Base-by-base conservation (phyloP, 2,888 invertebrate species). In the Nomada fucata region DNA sequence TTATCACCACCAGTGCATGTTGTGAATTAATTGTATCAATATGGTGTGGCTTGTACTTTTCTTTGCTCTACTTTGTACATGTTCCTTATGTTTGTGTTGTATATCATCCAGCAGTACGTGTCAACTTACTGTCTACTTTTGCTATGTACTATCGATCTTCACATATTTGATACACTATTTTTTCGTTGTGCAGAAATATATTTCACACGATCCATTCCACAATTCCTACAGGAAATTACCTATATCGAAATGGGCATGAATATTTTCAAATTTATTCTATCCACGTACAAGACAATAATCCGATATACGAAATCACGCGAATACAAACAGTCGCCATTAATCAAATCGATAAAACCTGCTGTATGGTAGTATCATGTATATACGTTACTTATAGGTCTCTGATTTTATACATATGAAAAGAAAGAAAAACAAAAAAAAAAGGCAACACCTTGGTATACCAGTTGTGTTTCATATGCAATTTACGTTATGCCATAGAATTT, bases 111-210 rank as follows among this genome's bases (percentile, higher is more conserved):
- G 78, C 85, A 84, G 72, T 86, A 82, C 74, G 78, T 85, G 89
- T 91, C 89, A 91, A 91, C 87, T 87, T 89, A 86, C 90, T 91
- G 91, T 82, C 92, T 91, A 92, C 91, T 92, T 92, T 92, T 92
- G 91, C 92, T 87, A 89, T 91, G 91, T 91, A 92, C 86, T 81
- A 65, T 86, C 72, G 52, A 82, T 77, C 77, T 88, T 71, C 57
- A 84, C 83, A 68, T 65, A 63, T 76, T 82, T 87, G 73, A 29
- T 11, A 44, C 76, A 72, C 76, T 73, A 85, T 68, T 80, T 60
- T 86, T 81, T 69, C 64, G 68, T 79, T 81, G 70, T 68, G 79
- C 69, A 67, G 65, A 64, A 23, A 75, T 79, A 59, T 60, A 57
- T 77, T 64, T 74, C 50, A 81, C 83, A 75, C 64, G 52, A 55